These are phyloP conservation scores for Tridacna crocea DNA, from an alignment of 2,888 invertebrate species.

Conservation along the genomic window DNA sequence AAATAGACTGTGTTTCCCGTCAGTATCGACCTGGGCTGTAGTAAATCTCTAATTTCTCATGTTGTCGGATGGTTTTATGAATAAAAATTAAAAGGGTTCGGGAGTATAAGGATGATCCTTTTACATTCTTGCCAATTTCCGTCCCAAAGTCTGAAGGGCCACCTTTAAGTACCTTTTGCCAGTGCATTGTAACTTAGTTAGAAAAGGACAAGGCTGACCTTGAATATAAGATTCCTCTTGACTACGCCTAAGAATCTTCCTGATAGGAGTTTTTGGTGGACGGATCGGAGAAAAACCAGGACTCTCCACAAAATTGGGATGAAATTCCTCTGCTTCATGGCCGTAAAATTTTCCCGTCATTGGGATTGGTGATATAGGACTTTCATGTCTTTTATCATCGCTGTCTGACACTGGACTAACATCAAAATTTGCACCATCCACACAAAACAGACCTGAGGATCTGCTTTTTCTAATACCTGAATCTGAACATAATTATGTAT, in stretches of 20 bases:
- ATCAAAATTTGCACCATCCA: slow-evolving; percentile 39
- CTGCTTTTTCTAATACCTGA: slow-evolving; percentile 35
- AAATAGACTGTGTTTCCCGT: too few relatives aligned
- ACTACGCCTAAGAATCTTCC: slow-evolving; percentile 49
- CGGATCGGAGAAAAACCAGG: slow-evolving; percentile 62
- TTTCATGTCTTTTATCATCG: neutral
- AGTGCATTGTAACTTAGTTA: too few relatives aligned
- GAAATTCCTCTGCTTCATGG: slow-evolving; percentile 26
- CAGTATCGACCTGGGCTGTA: too few relatives aligned
- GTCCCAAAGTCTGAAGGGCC: too few relatives aligned
- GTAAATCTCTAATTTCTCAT: too few relatives aligned
- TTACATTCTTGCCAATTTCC: too few relatives aligned
- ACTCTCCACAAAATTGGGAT: slow-evolving; percentile 57
- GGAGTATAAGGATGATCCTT: too few relatives aligned
- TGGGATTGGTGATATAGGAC: slow-evolving; percentile 55
- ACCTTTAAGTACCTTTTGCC: too few relatives aligned
- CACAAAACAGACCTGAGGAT: slow-evolving; percentile 56
- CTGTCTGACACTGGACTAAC: slow-evolving; percentile 52
- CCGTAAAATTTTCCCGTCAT: slow-evolving; percentile 35
- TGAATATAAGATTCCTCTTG: slow-evolving; percentile 65
- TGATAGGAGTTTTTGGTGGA: slow-evolving; percentile 54
- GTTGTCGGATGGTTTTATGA: too few relatives aligned
- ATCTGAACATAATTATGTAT: slow-evolving; percentile 25
- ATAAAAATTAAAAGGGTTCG: too few relatives aligned
- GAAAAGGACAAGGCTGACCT: slow-evolving; percentile 35